Evolutionary conservation across 1,140 invertebrate species (phyloP).

Genomic region (Penaeus vannamei): DNA sequence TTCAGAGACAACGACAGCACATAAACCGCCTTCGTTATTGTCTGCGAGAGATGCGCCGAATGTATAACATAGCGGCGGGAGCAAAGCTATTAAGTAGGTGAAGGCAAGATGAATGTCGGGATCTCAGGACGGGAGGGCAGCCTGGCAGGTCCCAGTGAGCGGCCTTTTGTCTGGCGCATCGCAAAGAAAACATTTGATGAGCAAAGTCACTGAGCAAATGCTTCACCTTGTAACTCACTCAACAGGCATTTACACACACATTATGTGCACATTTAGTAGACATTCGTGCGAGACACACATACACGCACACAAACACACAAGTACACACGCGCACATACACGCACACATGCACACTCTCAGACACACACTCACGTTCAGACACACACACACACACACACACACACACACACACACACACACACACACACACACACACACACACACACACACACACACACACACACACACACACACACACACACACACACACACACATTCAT

Average conservation of each 20-base stretch:
- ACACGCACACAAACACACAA: constrained; percentile 1
- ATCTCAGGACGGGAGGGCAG: neutral
- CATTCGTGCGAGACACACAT: neutral
- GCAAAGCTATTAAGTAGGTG: no score
- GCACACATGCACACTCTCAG: neutral
- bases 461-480: no score
- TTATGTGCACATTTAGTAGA: constrained; percentile 41
- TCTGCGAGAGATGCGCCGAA: no score
- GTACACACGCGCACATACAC: neutral
- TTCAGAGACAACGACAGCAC: no score
- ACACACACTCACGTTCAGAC: no score
- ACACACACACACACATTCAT: no score
- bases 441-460: no score
- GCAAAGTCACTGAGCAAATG: neutral
- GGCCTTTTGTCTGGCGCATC: neutral
- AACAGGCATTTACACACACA: constrained; percentile 34
- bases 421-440: no score
- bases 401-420: no score
- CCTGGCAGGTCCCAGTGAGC: constrained; percentile 1
- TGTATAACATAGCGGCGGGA: no score
- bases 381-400: neutral
- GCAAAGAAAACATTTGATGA: constrained; percentile 26
- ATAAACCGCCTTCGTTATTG: no score
- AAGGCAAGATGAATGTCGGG: no score
- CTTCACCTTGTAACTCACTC: neutral